Conservation (phyloP, 2,797 vertebrate genomes). For the Geotrypetes seraphini region DNA sequence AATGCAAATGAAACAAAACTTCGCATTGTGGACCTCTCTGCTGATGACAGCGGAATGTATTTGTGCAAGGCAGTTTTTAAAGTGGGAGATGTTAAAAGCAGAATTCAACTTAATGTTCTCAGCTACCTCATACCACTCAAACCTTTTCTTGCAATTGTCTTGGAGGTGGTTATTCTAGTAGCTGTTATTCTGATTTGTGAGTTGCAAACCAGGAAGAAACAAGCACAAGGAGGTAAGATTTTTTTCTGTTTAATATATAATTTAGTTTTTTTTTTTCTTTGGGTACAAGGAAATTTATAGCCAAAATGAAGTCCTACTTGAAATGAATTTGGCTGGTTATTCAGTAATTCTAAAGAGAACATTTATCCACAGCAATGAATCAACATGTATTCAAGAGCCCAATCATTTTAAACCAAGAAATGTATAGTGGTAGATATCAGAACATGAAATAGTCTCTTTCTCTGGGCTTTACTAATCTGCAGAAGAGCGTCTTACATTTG, state of each 20-base stretch:
- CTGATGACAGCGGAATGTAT: conserved; percentile 55
- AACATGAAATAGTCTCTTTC: no score
- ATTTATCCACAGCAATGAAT: no score
- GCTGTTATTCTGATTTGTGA: conserved; percentile 67
- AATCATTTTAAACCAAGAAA: no score
- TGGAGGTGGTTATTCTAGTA: conserved; percentile 67
- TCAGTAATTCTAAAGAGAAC: no score
- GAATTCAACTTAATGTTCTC: conserved; percentile 57
- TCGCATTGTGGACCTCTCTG: conserved; percentile 49
- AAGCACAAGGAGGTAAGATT: conserved; percentile 21
- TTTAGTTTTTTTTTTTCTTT: neutral
- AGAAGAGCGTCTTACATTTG: no score
- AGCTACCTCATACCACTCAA: conserved; percentile 70
- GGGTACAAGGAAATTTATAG: neutral
- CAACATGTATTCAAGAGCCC: no score
- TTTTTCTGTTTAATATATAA: neutral
- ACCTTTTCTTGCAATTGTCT: conserved; percentile 64
- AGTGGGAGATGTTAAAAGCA: conserved; percentile 31
- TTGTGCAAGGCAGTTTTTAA: conserved; percentile 61
- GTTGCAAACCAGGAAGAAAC: conserved; percentile 37
- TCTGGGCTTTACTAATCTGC: no score
- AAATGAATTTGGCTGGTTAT: no score
- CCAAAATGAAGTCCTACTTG: no score
- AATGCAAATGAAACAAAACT: conserved; percentile 37
- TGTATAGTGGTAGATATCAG: no score